Percentiles rank a stretch among this genome's conserved stretches.
Conservation (phyloP, 2,113 vertebrate genomes). For the Myiozetetes cayanensis region DNA sequence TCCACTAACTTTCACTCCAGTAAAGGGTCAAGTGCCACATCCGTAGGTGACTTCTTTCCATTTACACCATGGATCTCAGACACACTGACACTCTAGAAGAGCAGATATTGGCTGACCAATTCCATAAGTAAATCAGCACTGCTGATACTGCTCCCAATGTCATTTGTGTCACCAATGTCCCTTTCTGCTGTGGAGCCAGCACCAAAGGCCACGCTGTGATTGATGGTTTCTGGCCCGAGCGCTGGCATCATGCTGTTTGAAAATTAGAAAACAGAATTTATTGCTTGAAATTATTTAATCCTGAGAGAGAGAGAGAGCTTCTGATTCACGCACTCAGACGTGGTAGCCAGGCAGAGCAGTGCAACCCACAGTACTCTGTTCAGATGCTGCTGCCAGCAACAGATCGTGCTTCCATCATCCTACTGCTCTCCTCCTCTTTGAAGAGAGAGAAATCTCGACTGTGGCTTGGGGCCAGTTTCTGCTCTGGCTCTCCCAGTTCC, state of each 20-base stretch:
- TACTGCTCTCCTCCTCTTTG: background rate
- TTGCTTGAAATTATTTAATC: background rate
- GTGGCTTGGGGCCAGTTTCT: slow-evolving; percentile 20
- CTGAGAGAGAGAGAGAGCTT: background rate
- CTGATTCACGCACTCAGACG: background rate
- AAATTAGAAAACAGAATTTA: slow-evolving; percentile 38
- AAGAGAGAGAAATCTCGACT: background rate
- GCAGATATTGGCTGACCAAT: background rate
- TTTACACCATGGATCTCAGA: rapidly evolving
- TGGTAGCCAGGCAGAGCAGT: background rate
- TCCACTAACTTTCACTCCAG: background rate
- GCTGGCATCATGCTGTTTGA: background rate
- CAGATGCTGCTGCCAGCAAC: slow-evolving; percentile 8
- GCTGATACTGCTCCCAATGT: background rate
- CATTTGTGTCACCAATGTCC: background rate
- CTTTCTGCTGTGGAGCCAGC: background rate
- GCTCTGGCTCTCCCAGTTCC: background rate
- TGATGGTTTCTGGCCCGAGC: background rate
- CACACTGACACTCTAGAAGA: background rate
- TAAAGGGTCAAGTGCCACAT: background rate
- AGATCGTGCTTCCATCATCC: background rate
- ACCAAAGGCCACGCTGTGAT: background rate
- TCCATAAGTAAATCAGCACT: background rate
- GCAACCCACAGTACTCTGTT: background rate
- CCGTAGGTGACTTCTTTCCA: background rate